A percentile compares a stretch with the other conserved stretches of the same genome.
Conservation (phyloP, 1,140 invertebrate genomes). For the Scaptomyza pallida region DNA sequence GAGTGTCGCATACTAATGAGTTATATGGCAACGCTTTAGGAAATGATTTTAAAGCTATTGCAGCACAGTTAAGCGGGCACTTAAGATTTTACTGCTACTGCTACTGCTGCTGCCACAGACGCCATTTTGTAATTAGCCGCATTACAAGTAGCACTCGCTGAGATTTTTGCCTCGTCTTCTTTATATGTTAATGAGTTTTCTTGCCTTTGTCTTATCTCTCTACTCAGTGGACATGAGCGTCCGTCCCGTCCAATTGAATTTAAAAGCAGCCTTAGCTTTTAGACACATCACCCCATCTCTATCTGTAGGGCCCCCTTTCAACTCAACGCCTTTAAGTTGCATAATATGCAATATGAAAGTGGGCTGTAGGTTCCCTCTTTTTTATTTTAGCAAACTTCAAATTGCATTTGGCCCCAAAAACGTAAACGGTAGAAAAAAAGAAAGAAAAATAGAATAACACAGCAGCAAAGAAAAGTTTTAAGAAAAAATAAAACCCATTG, state of each 20-base stretch:
- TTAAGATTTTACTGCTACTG: slow-evolving; percentile 31
- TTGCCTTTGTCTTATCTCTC: slow-evolving; percentile 38
- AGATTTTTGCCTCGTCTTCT: slow-evolving; percentile 54
- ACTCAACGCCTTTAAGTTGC: slow-evolving; percentile 38
- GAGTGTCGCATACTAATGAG: slow-evolving; percentile 26
- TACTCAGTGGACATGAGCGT: slow-evolving; percentile 58
- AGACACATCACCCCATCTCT: neutral
- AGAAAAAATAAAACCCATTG: slow-evolving; percentile 57
- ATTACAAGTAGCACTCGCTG: slow-evolving; percentile 53
- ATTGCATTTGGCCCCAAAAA: slow-evolving; percentile 66
- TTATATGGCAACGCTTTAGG: slow-evolving; percentile 24
- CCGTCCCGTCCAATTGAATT: slow-evolving; percentile 63
- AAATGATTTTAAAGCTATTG: slow-evolving; percentile 37
- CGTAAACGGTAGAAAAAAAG: slow-evolving; percentile 38
- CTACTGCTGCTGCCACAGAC: slow-evolving; percentile 14
- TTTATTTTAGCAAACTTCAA: slow-evolving; percentile 63
- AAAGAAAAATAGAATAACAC: slow-evolving; percentile 42
- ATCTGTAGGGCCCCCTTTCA: too few relatives aligned
- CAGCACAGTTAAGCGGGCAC: slow-evolving; percentile 35
- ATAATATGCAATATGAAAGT: slow-evolving; percentile 40
- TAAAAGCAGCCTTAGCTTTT: slow-evolving; percentile 51
- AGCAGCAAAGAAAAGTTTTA: slow-evolving; percentile 12
- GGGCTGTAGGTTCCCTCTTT: slow-evolving; percentile 24
- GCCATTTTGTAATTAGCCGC: slow-evolving; percentile 64
- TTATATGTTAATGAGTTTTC: slow-evolving; percentile 77